phyloP scores from a whole-genome alignment of 2,888 invertebrate genomes.

The Pyrocoelia pectoralis region DNA sequence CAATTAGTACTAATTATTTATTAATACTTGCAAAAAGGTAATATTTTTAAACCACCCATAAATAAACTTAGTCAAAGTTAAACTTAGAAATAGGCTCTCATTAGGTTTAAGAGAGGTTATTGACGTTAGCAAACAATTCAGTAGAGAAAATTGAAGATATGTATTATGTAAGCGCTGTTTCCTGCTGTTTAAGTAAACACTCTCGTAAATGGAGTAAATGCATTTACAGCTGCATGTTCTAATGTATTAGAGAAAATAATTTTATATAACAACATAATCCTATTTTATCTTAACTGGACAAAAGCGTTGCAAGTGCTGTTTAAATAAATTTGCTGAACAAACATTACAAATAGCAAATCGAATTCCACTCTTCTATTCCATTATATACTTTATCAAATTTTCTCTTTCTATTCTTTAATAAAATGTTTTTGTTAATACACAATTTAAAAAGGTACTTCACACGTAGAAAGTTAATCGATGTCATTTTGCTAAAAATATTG shows the following conservation, averaged over 20 bases:
- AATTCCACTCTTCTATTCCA: slow-evolving; percentile 24
- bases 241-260: slow-evolving; percentile 23
- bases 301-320: slow-evolving; percentile 51
- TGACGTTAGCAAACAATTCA: not conserved
- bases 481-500: no score
- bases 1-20: no score
- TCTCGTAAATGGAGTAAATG: slow-evolving; percentile 26
- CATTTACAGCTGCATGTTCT: slow-evolving; percentile 24
- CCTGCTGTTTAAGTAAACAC: slow-evolving; percentile 24
- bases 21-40: no score
- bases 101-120: not conserved
- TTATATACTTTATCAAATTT: not conserved
- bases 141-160: not conserved
- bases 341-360: slow-evolving; percentile 44
- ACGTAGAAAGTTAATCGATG: no score
- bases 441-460: not conserved
- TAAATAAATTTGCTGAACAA: slow-evolving; percentile 54
- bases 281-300: slow-evolving; percentile 50
- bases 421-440: not conserved
- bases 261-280: slow-evolving; percentile 47
- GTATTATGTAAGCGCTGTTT: slow-evolving; percentile 18
- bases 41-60: no score
- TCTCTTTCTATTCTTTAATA: not conserved
- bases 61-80: no score
- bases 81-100: not conserved